Evolutionary conservation across 1,140 invertebrate genomes (phyloP).

Genomic region (Trissolcus basalis): DNA sequence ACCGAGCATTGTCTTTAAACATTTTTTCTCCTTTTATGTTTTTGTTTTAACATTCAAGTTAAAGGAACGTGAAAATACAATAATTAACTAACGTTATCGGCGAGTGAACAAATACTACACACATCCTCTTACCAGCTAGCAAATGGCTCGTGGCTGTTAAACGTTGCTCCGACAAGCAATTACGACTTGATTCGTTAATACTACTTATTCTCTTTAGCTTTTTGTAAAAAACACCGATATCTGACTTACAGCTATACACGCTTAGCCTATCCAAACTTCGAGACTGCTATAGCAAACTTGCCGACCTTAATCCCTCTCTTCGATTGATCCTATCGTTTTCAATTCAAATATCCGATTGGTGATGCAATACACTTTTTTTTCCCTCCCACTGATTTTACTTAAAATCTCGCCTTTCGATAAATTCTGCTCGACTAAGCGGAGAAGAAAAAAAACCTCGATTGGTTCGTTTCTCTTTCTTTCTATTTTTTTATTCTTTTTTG

Average conservation of each 20-base stretch:
- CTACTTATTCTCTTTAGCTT: conserved; percentile 22
- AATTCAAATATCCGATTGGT: conserved; percentile 3
- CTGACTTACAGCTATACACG: conserved; percentile 27
- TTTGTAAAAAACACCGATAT: conserved; percentile 53
- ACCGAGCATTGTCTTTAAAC: conserved; percentile 36
- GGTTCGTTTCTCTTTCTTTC: too few species aligned
- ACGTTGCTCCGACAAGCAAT: conserved; percentile 27
- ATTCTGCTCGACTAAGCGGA: neutral
- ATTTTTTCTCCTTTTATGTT: conserved; percentile 15
- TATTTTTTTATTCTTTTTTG: too few species aligned
- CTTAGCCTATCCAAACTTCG: conserved; percentile 28
- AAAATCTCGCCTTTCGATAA: neutral
- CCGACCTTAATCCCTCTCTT: conserved; percentile 24
- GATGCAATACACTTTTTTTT: neutral
- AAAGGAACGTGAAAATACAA: conserved; percentile 34
- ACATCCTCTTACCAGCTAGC: conserved; percentile 43
- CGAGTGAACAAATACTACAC: conserved; percentile 48
- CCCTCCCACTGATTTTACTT: neutral
- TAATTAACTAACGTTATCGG: conserved; percentile 48
- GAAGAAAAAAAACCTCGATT: too few species aligned
- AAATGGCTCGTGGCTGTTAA: conserved; percentile 27
- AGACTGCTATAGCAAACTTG: conserved; percentile 14
- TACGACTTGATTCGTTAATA: conserved; percentile 16
- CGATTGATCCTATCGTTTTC: conserved; percentile 16
- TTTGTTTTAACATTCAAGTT: conserved; percentile 28